Evolutionary conservation across 2,888 invertebrate species (phyloP).

Genomic region (Hecatera dysodea): DNA sequence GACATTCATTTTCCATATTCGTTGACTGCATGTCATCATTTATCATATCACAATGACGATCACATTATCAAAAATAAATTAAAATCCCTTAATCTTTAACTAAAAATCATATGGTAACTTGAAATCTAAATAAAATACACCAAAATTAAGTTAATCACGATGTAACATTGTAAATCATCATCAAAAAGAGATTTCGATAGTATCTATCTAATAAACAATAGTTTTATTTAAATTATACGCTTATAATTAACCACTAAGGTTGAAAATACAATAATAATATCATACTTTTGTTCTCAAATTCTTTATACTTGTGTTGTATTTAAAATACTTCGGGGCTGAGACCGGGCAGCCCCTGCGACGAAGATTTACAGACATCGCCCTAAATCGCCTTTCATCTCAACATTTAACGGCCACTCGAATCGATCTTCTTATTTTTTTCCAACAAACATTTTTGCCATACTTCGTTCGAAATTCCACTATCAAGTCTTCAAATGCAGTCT

Average conservation of each 20-base stretch:
- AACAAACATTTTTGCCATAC: conserved; percentile 42
- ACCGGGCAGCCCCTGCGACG: conserved; percentile 5
- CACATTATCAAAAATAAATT: conserved; percentile 32
- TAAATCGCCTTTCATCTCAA: neutral
- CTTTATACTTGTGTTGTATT: conserved; percentile 32
- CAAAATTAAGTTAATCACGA: conserved; percentile 42
- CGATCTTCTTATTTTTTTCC: conserved; percentile 20
- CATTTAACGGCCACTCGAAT: neutral
- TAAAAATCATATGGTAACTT: conserved; percentile 1
- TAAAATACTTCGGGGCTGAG: conserved; percentile 32
- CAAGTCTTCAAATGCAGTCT: conserved; percentile 54
- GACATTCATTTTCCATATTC: conserved; percentile 28
- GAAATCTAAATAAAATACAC: conserved; percentile 13
- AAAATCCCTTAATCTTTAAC: neutral
- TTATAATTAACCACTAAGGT: conserved; percentile 44
- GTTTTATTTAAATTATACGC: conserved; percentile 51
- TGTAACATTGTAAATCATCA: conserved; percentile 59
- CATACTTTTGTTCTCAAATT: conserved; percentile 33
- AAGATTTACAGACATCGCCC: neutral
- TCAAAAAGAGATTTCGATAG: conserved; percentile 59
- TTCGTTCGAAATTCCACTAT: conserved; percentile 46
- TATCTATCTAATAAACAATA: conserved; percentile 55
- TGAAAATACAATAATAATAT: conserved; percentile 40
- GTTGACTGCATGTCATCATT: conserved; percentile 42
- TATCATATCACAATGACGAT: conserved; percentile 49